These are phyloP conservation scores for Metallyticus violacea DNA, from an alignment of 2,888 invertebrate genomes.

Conservation along the genomic window DNA sequence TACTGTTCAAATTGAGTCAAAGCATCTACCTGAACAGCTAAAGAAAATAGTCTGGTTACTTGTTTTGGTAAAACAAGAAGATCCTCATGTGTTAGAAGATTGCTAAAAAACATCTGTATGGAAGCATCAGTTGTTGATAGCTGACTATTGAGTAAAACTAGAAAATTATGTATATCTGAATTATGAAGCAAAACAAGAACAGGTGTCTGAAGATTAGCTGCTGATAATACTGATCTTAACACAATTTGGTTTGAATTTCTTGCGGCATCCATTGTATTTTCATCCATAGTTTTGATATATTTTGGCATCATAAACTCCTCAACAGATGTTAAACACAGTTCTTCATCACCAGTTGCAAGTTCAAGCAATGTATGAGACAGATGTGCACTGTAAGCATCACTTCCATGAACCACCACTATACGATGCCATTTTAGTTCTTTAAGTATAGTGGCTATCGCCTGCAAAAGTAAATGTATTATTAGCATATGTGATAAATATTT, in stretches of 20 bases:
- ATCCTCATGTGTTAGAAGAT: slow-evolving; percentile 26
- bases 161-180: not conserved
- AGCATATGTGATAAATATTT: no score
- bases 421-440: slow-evolving; percentile 35
- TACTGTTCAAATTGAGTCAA: slow-evolving; percentile 29
- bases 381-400: slow-evolving; percentile 32
- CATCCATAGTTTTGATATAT: not conserved
- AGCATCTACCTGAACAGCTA: slow-evolving; percentile 17
- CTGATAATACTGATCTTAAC: not conserved
- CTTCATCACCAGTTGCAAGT: slow-evolving; percentile 16
- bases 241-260: not conserved
- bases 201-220: not conserved
- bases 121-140: not conserved
- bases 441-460: slow-evolving; percentile 34
- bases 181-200: not conserved
- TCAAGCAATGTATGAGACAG: slow-evolving; percentile 27
- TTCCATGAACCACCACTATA: slow-evolving; percentile 31
- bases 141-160: not conserved
- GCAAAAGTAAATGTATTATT: not conserved
- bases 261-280: not conserved
- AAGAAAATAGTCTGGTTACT: slow-evolving; percentile 19
- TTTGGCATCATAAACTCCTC: not conserved
- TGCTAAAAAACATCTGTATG: slow-evolving; percentile 29
- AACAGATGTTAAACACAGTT: slow-evolving; percentile 21
- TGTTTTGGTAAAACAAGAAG: slow-evolving; percentile 5